A percentile compares a stretch with the other conserved stretches of the same genome.
These are phyloP conservation scores for Hippocampus kuda DNA, from an alignment of 2,797 vertebrate genomes.

Conservation along the genomic window DNA sequence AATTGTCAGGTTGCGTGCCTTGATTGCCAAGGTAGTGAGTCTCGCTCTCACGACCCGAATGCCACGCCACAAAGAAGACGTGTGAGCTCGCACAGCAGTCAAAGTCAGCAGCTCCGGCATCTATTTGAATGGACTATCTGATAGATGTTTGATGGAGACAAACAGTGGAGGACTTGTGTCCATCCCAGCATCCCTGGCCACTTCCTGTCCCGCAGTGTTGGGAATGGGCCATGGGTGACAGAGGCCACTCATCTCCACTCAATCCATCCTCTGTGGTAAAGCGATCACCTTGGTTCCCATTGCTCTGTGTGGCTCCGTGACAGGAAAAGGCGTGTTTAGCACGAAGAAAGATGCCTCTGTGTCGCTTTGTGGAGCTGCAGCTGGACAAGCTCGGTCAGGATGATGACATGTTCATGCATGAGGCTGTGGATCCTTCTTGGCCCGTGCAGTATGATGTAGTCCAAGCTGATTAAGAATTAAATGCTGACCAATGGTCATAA, in stretches of 20 bases:
- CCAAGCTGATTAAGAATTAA: not conserved
- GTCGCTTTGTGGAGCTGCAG: conserved; percentile 58
- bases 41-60: not conserved
- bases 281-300: conserved; percentile 25
- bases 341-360: conserved; percentile 51
- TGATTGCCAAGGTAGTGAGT: not conserved
- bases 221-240: conserved; percentile 60
- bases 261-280: conserved; percentile 59
- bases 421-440: not conserved
- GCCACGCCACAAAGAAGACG: not conserved
- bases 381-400: conserved; percentile 44
- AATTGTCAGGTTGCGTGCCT: not conserved
- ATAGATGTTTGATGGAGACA: conserved; percentile 50
- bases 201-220: conserved; percentile 66
- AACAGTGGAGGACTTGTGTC: conserved; percentile 67
- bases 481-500: not conserved
- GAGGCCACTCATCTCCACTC: conserved; percentile 63
- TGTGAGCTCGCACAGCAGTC: conserved; percentile 13
- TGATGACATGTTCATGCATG: conserved; percentile 28
- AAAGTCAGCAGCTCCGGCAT: not conserved
- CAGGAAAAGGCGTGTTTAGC: conserved; percentile 58
- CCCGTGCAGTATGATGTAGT: not conserved
- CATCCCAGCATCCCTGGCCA: conserved; percentile 48
- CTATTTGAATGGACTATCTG: conserved; percentile 39
- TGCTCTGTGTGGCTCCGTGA: conserved; percentile 29